Evolutionary conservation across 2,797 vertebrate species (phyloP).

Genomic region (Neostethus bicornis): DNA sequence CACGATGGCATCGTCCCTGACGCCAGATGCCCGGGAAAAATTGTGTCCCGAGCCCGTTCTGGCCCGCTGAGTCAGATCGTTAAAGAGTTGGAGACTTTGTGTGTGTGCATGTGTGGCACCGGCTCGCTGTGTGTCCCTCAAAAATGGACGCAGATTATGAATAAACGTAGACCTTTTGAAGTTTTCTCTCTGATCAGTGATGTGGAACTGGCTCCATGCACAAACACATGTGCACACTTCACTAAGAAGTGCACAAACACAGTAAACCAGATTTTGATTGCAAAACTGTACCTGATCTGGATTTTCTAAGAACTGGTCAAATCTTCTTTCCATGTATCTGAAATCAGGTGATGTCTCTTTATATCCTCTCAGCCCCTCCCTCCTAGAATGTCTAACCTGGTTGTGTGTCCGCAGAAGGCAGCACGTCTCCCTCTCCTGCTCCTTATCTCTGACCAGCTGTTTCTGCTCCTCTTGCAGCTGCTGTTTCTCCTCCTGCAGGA

Average conservation of each 20-base stretch:
- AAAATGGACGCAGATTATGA: slow-evolving; percentile 61
- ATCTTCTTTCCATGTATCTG: background rate
- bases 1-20: slow-evolving; percentile 74
- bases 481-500: slow-evolving; percentile 90
- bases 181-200: slow-evolving; percentile 74
- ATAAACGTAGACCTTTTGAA: slow-evolving; percentile 70
- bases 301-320: background rate
- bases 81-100: slow-evolving; percentile 53
- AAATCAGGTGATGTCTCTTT: background rate
- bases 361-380: background rate
- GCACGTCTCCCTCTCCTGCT: slow-evolving; percentile 86
- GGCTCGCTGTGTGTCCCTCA: slow-evolving; percentile 42
- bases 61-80: slow-evolving; percentile 73
- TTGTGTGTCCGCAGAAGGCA: slow-evolving; percentile 86
- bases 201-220: slow-evolving; percentile 57
- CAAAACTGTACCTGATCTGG: background rate
- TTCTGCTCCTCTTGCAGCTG: slow-evolving; percentile 92
- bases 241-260: slow-evolving; percentile 8
- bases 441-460: slow-evolving; percentile 86
- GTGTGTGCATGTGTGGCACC: slow-evolving; percentile 5
- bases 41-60: slow-evolving; percentile 69
- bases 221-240: slow-evolving; percentile 9
- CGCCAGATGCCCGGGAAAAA: slow-evolving; percentile 75
- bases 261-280: slow-evolving; percentile 12
- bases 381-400: slow-evolving; percentile 80